A percentile compares a stretch with the other conserved stretches of the same genome.
phyloP scores from a whole-genome alignment of 2,113 vertebrate species.

The Oncorhynchus masou region DNA sequence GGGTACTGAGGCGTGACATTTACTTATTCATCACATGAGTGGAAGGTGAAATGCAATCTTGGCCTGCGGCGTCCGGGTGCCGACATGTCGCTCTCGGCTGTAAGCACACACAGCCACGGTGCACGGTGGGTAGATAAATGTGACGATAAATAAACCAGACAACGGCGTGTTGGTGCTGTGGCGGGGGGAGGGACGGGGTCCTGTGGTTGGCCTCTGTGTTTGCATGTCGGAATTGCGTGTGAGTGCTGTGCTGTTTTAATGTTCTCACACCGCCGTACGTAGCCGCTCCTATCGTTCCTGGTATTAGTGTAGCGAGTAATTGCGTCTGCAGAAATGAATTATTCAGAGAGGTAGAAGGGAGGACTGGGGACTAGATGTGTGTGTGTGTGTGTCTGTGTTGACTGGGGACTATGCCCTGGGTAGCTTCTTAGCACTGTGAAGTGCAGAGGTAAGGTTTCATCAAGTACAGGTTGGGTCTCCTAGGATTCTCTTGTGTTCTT shows the following conservation, averaged over 20 bases:
- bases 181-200: background rate
- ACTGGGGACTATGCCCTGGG: slow-evolving; percentile 1
- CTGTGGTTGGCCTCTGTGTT: background rate
- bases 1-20: slow-evolving; percentile 40
- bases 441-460: slow-evolving; percentile 31
- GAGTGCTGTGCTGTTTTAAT: slow-evolving; percentile 29
- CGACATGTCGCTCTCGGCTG: slow-evolving; percentile 13
- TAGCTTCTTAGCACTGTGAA: background rate
- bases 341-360: slow-evolving; percentile 24
- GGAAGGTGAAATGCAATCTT: slow-evolving; percentile 26
- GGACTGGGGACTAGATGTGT: background rate
- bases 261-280: slow-evolving; percentile 6
- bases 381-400: no score
- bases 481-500: background rate
- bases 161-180: background rate
- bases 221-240: slow-evolving; percentile 6
- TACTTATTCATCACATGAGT: slow-evolving; percentile 36
- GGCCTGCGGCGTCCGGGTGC: slow-evolving; percentile 8
- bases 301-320: slow-evolving; percentile 40
- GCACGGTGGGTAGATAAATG: slow-evolving; percentile 54
- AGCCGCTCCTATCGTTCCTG: slow-evolving; percentile 4
- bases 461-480: slow-evolving; percentile 30
- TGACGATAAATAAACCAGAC: slow-evolving; percentile 51
- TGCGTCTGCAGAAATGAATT: slow-evolving; percentile 46
- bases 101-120: slow-evolving; percentile 27